Evolutionary conservation across 1,140 invertebrate species (phyloP), one percentile per base, ranked within the genome.

Genomic region (Drosophila sechellia): DNA sequence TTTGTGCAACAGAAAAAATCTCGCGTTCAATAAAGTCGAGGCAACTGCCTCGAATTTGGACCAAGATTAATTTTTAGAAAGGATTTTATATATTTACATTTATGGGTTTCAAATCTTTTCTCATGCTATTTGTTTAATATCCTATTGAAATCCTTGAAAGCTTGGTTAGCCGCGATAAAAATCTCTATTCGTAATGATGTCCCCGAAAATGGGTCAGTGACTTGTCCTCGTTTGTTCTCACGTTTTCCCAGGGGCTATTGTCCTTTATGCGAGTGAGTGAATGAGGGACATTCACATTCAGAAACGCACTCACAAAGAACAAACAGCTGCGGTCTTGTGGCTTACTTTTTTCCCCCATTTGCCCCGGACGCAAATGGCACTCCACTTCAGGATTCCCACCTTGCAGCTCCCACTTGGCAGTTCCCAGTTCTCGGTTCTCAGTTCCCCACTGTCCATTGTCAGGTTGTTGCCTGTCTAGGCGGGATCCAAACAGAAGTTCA

Each of bases 381-480:
- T 70, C 65, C 68, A 57, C 64, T 57, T 70, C 20, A 42, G 35
- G 49, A 46, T 22, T 43, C 40, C 48, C 46, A 56, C 59, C 49
- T 70, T 60, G 57, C 50, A 54, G 58, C 42, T 48, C 31, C 11
- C 56, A 37, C 25, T 35, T 11, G 15, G 31, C 39, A 56, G 35
- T 25, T 12, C 42, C 20, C 35, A 39, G 55, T 45, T 58, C 58
- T 40, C 39, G 10, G 35, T 27, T 20, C 45, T 22, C 12, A 11
- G 48, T 37, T 48, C 40, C 58, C 52, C 22, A 57, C 42, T 55
- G 45, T 60, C 45, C 83, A 87, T 85, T 85, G 81, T 87, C 71
- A 87, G 83, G 83, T 86, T 89, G 83, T 86, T 86, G 83, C 79
- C 79, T 83, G 59, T 63, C 59, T 63, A 89, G 77, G 71, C 42